Evolutionary conservation across 64 coral and sea anemone species (phyloP).

Genomic region (Catalaphyllia jardinei): DNA sequence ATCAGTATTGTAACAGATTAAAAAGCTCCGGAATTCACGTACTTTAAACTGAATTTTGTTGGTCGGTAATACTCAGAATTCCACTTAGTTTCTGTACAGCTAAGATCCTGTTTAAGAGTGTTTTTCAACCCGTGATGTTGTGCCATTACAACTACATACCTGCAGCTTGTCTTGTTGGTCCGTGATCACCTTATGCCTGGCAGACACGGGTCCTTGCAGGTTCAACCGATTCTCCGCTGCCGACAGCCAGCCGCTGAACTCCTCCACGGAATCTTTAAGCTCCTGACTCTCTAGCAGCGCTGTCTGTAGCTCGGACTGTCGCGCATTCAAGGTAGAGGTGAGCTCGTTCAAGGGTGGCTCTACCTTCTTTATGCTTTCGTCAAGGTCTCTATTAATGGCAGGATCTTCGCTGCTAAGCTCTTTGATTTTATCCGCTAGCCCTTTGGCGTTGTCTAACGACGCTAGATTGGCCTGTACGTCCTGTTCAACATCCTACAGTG

Average conservation of each 20-base stretch:
- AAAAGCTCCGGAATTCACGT: too few species aligned
- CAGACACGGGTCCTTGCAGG: conserved; percentile 75
- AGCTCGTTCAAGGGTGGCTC: conserved; percentile 74
- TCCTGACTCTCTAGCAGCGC: conserved; percentile 72
- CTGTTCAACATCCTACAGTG: conserved; percentile 60
- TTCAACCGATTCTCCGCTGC: conserved; percentile 70
- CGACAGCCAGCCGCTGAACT: conserved; percentile 67
- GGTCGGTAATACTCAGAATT: too few species aligned
- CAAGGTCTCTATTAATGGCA: conserved; percentile 61
- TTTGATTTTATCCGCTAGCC: conserved; percentile 78
- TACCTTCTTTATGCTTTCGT: conserved; percentile 59
- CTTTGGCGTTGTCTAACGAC: conserved; percentile 71
- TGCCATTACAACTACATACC: conserved; percentile 25
- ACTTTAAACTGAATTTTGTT: too few species aligned
- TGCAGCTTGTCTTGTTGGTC: conserved; percentile 79
- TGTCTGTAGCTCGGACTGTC: conserved; percentile 68
- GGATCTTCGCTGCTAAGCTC: conserved; percentile 86
- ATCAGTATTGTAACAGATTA: too few species aligned
- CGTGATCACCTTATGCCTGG: conserved; percentile 72
- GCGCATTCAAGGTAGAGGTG: conserved; percentile 38
- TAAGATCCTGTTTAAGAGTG: too few species aligned
- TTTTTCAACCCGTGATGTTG: too few species aligned
- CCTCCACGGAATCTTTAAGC: conserved; percentile 72
- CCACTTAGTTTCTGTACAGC: too few species aligned
- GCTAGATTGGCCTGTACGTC: conserved; percentile 71